A percentile compares a stretch with the other conserved stretches of the same genome.
Evolutionary conservation across 2,113 vertebrate genomes (phyloP).

Genomic region (Rattus norvegicus): DNA sequence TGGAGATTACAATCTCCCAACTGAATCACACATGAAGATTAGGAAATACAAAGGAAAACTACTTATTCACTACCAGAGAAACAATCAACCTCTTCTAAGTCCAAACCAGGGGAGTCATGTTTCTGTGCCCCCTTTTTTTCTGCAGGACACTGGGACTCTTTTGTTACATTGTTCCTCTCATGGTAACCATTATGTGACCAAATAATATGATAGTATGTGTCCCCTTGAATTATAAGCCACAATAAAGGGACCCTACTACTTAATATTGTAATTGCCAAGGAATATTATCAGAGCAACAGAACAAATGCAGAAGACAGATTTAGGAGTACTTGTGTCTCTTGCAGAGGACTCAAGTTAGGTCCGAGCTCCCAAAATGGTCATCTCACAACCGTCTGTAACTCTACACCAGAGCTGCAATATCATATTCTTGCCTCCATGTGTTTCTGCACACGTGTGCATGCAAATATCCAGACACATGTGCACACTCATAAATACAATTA

Average conservation of each 20-base stretch:
- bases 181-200: not conserved
- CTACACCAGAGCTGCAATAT: not conserved
- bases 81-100: not conserved
- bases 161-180: not conserved
- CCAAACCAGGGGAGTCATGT: not conserved
- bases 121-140: not conserved
- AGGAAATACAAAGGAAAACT: not conserved
- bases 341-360: not conserved
- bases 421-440: not conserved
- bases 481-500: not conserved
- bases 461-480: not conserved
- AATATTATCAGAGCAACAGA: not conserved
- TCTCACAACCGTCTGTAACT: not conserved
- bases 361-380: not conserved
- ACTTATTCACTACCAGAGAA: not conserved
- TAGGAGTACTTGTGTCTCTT: not conserved
- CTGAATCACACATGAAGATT: not conserved
- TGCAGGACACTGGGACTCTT: not conserved
- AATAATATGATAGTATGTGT: not conserved
- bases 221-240: not conserved
- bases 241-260: not conserved
- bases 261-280: not conserved
- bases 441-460: not conserved
- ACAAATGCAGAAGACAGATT: not conserved
- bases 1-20: not conserved